Evolutionary conservation across 1,140 invertebrate species (phyloP), one percentile per base, ranked within the genome.

Genomic region (Anastrepha obliqua): DNA sequence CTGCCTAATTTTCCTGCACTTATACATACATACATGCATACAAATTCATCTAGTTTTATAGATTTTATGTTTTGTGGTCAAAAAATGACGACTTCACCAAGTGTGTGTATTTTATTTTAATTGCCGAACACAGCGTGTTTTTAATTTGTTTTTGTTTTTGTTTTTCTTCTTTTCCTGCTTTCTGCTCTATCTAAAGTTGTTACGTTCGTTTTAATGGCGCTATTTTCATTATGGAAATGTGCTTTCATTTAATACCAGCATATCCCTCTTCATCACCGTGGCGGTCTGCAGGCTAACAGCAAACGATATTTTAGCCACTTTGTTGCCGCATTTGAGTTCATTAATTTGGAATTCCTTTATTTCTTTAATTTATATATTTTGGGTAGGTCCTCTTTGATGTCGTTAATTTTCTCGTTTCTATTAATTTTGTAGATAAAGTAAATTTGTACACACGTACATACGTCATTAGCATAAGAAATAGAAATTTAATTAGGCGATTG

Each of bases 171-270:
- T 81, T 20, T 58, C 20, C 20, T 55, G 74, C 74, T 42, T 20
- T 85, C 90, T 87, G 88, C 88, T 74, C 67, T 92, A 92, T 92
- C 91, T 92, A 92, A 92, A 92, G 91, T 92, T 92, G 91, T 92
- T 92, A 70, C 91, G 92, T 91, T 89, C 89, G 89, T 92, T 92
- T 92, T 92, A 92, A 92, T 92, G 90, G 90, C 90, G 90, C 89
- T 91, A 91, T 92, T 91, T 92, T 92, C 90, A 92, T 92, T 92
- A 92, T 90, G 91, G 89, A 92, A 92, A 92, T 92, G 91, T 91
- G 89, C 91, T 70, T 64, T 87, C 58, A 29, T 59, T 58, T 11
- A n/a, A 59, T 29, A 29, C 29, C 29, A 0, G 29, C 29, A 29
- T 58, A 59, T 78, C 60, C 58, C 13, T 42, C 7, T 44, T 70